Percentiles rank a stretch among this genome's conserved stretches.
Evolutionary conservation across 1,140 invertebrate species (phyloP).

Genomic region (Cryptotermes secundus): DNA sequence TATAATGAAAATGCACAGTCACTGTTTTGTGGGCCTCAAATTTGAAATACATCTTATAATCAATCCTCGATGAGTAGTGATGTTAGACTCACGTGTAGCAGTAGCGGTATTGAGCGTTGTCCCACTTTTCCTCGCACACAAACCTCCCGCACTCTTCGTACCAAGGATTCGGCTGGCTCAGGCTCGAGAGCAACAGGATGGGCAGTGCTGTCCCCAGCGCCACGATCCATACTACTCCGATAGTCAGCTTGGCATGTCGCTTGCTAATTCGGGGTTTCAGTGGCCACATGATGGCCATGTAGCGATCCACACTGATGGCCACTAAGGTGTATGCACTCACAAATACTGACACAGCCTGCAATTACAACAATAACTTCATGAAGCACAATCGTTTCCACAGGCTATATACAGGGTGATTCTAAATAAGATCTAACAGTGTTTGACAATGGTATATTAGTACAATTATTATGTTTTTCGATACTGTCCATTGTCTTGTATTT

Average conservation of each 20-base stretch:
- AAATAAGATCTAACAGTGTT: too few relatives aligned
- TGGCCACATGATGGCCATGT: constrained; percentile 86
- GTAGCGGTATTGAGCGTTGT: neutral
- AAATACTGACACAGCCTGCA: constrained; percentile 75
- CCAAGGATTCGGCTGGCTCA: constrained; percentile 58
- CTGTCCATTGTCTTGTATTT: too few relatives aligned
- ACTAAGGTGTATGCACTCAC: constrained; percentile 83
- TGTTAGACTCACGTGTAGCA: constrained; percentile 31
- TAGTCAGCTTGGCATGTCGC: constrained; percentile 68
- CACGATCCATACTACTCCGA: constrained; percentile 73
- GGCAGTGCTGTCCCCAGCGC: constrained; percentile 79
- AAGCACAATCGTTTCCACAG: too few relatives aligned
- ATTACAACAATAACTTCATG: neutral
- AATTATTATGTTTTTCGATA: too few relatives aligned
- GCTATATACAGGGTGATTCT: too few relatives aligned
- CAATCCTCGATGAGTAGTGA: too few relatives aligned
- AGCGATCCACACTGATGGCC: constrained; percentile 83
- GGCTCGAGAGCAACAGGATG: constrained; percentile 67
- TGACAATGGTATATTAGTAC: too few relatives aligned
- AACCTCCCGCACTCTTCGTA: constrained; percentile 63
- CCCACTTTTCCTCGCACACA: constrained; percentile 48
- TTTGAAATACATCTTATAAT: too few relatives aligned
- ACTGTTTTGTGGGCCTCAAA: too few relatives aligned
- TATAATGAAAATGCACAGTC: too few relatives aligned
- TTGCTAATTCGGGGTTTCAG: constrained; percentile 76